Percentiles rank a stretch among this genome's conserved stretches.
phyloP scores from a whole-genome alignment of 2,888 invertebrate genomes.

The Dynastes tityus region DNA sequence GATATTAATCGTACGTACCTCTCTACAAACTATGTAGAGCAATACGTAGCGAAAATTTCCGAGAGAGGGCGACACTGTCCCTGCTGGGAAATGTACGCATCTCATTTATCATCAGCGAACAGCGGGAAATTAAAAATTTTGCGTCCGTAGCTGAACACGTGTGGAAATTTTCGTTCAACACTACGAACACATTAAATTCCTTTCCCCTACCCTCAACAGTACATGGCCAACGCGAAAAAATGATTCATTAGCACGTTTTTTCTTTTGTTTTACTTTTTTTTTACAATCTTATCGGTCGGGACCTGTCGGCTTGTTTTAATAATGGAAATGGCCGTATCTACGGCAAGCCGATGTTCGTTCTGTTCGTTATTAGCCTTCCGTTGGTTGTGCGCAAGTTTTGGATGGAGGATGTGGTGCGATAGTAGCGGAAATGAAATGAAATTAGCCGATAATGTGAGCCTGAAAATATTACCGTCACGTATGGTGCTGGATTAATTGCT shows the following conservation, averaged over 20 bases:
- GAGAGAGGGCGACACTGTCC: neutral
- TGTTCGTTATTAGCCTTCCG: neutral
- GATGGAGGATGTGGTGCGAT: neutral
- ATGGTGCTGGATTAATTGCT: neutral
- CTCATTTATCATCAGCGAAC: slow-evolving; percentile 40
- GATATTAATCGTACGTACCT: neutral
- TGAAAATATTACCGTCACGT: slow-evolving; percentile 1
- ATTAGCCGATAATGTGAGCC: neutral
- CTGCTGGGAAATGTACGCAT: neutral
- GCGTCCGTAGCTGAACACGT: slow-evolving; percentile 12
- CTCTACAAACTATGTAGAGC: slow-evolving; percentile 5
- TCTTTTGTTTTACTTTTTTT: slow-evolving; percentile 36
- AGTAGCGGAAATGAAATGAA: slow-evolving; percentile 7
- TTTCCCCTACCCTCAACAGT: neutral
- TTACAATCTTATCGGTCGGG: slow-evolving; percentile 29
- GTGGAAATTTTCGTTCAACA: slow-evolving; percentile 1
- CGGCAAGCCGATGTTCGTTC: neutral
- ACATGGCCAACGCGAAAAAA: neutral
- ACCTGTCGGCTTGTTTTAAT: slow-evolving; percentile 31
- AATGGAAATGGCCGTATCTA: slow-evolving; percentile 18
- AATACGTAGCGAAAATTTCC: neutral
- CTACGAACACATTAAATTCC: neutral
- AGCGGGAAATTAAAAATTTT: slow-evolving; percentile 44
- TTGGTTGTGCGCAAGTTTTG: neutral
- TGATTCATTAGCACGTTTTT: slow-evolving; percentile 44